phyloP scores from a whole-genome alignment of 1,140 invertebrate species.

The Aphaenogaster ashmeadi region DNA sequence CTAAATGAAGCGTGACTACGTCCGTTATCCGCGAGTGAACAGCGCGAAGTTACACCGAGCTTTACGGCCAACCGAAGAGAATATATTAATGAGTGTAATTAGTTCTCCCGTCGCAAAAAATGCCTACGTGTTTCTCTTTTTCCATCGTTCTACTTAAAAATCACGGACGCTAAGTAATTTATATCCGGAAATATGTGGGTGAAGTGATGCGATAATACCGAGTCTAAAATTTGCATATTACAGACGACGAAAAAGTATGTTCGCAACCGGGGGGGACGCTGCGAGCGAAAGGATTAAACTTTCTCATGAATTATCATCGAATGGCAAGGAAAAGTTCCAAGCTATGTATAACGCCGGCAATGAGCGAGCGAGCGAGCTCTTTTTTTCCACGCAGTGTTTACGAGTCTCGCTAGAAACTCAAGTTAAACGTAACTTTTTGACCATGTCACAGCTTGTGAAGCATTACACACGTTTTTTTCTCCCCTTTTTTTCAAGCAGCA shows the following conservation, averaged over 20 bases:
- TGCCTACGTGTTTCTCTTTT: constrained; percentile 1
- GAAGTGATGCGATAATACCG: not conserved
- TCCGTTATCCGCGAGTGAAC: not conserved
- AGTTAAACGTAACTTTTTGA: constrained; percentile 54
- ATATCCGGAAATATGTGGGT: constrained; percentile 41
- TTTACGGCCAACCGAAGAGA: not conserved
- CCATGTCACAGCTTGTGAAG: constrained; percentile 43
- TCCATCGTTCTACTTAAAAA: constrained; percentile 13
- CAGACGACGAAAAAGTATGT: constrained; percentile 17
- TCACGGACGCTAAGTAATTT: constrained; percentile 27
- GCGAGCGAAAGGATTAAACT: constrained; percentile 48
- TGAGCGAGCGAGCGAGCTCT: not conserved
- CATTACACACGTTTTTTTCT: constrained; percentile 12
- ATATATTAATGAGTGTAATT: constrained; percentile 33
- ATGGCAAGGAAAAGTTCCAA: constrained; percentile 29
- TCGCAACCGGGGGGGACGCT: not conserved
- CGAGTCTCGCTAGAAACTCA: constrained; percentile 25
- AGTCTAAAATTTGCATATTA: constrained; percentile 43
- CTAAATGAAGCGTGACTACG: not conserved
- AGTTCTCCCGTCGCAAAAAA: not conserved
- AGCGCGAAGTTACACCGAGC: not conserved
- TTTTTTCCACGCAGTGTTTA: constrained; percentile 26
- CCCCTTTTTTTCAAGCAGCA: not conserved
- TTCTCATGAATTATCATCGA: constrained; percentile 46
- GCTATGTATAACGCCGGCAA: constrained; percentile 10